Conservation (phyloP, 2,888 invertebrate species). For the Caenorhabditis imperialis region DNA sequence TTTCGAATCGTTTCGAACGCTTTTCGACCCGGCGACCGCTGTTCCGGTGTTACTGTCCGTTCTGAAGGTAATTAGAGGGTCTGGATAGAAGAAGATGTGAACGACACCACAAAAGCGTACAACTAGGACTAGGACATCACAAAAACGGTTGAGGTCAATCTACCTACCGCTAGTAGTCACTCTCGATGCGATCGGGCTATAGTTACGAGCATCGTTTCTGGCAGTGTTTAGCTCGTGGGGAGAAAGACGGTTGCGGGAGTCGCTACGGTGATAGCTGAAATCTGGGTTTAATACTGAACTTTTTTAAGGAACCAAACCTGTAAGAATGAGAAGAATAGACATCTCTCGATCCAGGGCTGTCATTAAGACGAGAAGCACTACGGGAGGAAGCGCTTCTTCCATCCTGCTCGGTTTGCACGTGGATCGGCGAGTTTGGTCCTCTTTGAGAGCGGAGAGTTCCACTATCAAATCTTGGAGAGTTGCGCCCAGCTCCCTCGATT, state of each 20-base stretch:
- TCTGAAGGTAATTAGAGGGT: constrained; percentile 44
- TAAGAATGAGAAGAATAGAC: constrained; percentile 63
- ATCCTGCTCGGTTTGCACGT: constrained; percentile 63
- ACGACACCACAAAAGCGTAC: constrained; percentile 15
- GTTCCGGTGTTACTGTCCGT: constrained; percentile 58
- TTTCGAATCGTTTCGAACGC: constrained; percentile 66
- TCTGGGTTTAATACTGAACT: background rate
- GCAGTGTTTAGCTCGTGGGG: constrained; percentile 60
- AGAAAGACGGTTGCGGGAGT: constrained; percentile 62
- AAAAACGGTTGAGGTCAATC: background rate
- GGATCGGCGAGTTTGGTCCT: constrained; percentile 61
- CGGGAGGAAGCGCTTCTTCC: constrained; percentile 49
- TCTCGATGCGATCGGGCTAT: constrained; percentile 38
- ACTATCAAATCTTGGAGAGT: constrained; percentile 37
- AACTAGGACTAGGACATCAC: constrained; percentile 9
- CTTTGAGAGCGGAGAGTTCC: constrained; percentile 51
- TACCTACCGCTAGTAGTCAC: constrained; percentile 51
- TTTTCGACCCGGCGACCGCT: constrained; percentile 62
- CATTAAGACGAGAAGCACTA: constrained; percentile 45
- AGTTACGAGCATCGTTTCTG: constrained; percentile 56
- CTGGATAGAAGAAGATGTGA: constrained; percentile 24
- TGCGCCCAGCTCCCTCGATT: constrained; percentile 70
- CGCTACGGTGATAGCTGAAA: constrained; percentile 64
- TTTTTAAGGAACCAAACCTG: constrained; percentile 35
- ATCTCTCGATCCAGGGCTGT: constrained; percentile 57